phyloP scores from a whole-genome alignment of 2,113 vertebrate genomes.

The Muntiacus reevesi region DNA sequence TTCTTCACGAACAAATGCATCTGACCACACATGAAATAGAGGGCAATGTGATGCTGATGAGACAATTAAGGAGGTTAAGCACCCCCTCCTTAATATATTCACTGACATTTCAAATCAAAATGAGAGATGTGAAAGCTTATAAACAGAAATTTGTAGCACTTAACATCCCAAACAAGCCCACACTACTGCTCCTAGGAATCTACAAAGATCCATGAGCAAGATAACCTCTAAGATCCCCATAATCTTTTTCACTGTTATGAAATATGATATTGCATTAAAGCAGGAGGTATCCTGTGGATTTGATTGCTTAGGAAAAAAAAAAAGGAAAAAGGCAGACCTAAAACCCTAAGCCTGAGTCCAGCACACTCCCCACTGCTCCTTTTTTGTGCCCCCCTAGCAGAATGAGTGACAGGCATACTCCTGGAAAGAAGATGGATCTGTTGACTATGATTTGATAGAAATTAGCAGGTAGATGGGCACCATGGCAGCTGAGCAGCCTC shows the following conservation, averaged over 20 bases:
- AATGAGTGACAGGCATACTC: background rate
- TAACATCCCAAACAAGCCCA: background rate
- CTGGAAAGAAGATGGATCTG: slow-evolving; percentile 43
- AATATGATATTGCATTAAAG: background rate
- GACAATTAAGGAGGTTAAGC: background rate
- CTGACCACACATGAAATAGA: background rate
- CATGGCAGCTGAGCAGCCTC: background rate
- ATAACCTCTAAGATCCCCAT: background rate
- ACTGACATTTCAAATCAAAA: background rate
- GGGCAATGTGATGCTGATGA: background rate
- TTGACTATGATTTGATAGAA: slow-evolving; percentile 27
- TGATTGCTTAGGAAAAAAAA: background rate
- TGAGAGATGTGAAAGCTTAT: background rate
- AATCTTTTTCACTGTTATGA: background rate
- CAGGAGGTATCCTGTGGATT: background rate
- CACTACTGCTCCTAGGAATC: background rate
- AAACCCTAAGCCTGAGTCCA: background rate
- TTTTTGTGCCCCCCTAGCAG: background rate
- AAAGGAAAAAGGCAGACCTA: background rate
- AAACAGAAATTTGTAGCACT: background rate
- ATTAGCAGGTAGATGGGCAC: slow-evolving; percentile 54
- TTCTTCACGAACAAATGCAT: background rate
- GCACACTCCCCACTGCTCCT: background rate
- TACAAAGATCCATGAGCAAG: background rate
- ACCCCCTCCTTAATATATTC: too few species aligned